Percentiles rank a stretch among this genome's conserved stretches.
phyloP scores from a whole-genome alignment of 2,888 invertebrate species.

The Elaeidobius kamerunicus region DNA sequence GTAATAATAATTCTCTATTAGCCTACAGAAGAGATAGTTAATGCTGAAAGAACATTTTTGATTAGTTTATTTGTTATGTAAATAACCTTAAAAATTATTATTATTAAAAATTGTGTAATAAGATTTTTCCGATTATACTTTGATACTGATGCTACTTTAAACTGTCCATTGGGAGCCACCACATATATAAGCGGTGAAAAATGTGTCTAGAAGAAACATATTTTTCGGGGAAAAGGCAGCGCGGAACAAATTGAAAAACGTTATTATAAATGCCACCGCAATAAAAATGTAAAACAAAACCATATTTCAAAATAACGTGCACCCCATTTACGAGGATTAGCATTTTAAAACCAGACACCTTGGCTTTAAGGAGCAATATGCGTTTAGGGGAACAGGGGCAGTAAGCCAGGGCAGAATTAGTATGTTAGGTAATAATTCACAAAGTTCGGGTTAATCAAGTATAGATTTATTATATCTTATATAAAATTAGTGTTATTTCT shows the following conservation, averaged over 20 bases:
- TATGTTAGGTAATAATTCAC: too few relatives aligned
- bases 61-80: too few relatives aligned
- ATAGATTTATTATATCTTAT: too few relatives aligned
- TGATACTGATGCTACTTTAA: too few relatives aligned
- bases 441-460: too few relatives aligned
- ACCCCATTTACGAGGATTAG: slow-evolving; percentile 53
- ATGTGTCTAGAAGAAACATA: slow-evolving; percentile 3
- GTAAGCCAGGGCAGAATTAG: slow-evolving; percentile 22
- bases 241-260: slow-evolving; percentile 49
- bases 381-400: slow-evolving; percentile 42
- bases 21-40: too few relatives aligned
- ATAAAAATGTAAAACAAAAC: slow-evolving; percentile 54
- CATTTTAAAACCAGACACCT: slow-evolving; percentile 53
- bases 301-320: slow-evolving; percentile 53
- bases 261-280: slow-evolving; percentile 51
- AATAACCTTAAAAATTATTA: too few relatives aligned
- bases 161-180: not conserved
- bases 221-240: slow-evolving; percentile 13
- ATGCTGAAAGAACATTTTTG: too few relatives aligned
- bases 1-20: too few relatives aligned
- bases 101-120: too few relatives aligned
- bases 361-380: slow-evolving; percentile 49
- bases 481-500: too few relatives aligned
- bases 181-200: slow-evolving; percentile 2
- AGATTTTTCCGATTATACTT: too few relatives aligned